Conservation (phyloP, 2,888 invertebrate genomes). For the Acanthopleura granulata region DNA sequence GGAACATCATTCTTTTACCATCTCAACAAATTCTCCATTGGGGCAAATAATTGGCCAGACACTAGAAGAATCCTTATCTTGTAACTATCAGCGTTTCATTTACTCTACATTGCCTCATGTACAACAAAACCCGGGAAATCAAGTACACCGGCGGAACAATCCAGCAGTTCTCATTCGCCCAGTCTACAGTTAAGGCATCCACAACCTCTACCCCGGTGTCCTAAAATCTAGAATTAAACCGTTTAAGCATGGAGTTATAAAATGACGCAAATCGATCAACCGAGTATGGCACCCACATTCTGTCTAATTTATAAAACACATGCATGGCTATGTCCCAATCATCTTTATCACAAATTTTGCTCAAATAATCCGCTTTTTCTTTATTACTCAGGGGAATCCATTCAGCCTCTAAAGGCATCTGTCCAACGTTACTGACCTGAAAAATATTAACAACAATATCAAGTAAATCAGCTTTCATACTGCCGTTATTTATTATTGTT, state of each 20-base stretch:
- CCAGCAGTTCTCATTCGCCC: slow-evolving; percentile 21
- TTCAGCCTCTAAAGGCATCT: slow-evolving; percentile 4
- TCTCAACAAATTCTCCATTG: too few species aligned
- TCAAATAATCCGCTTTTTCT: slow-evolving; percentile 19
- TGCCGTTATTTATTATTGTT: slow-evolving; percentile 21
- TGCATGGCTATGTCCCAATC: slow-evolving; percentile 10
- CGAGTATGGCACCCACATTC: slow-evolving; percentile 20
- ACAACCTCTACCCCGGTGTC: slow-evolving; percentile 6
- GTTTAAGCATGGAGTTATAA: slow-evolving; percentile 21
- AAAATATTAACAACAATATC: slow-evolving; percentile 4
- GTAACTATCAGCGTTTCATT: neutral
- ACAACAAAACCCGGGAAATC: neutral
- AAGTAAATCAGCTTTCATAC: slow-evolving; percentile 21
- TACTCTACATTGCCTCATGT: neutral
- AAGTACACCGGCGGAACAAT: slow-evolving; percentile 22
- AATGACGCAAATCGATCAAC: slow-evolving; percentile 23
- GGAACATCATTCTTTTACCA: too few species aligned
- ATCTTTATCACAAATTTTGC: slow-evolving; percentile 19
- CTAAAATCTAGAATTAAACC: slow-evolving; percentile 23
- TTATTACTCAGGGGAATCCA: slow-evolving; percentile 23
- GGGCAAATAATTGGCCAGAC: too few species aligned
- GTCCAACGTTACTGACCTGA: neutral
- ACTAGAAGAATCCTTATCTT: too few species aligned
- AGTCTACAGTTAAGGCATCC: slow-evolving; percentile 23
- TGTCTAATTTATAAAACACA: slow-evolving; percentile 7